Percentiles rank a stretch among this genome's conserved stretches.
phyloP scores from a whole-genome alignment of 2,113 vertebrate species.

The Festucalex cinctus region DNA sequence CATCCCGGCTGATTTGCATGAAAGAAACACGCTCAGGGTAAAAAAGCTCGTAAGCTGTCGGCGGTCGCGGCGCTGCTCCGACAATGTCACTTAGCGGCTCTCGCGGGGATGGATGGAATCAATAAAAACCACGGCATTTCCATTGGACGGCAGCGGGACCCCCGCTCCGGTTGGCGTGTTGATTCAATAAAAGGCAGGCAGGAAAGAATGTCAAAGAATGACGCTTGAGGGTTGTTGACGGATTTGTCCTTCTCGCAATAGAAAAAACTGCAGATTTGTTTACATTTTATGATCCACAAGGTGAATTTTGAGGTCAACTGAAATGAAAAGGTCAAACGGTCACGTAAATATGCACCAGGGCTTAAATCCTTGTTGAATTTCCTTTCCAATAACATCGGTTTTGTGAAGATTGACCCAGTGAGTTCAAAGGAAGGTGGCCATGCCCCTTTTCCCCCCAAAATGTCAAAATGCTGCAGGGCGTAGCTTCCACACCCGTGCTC shows the following conservation, averaged over 20 bases:
- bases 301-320: too few relatives aligned
- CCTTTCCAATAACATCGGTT: too few relatives aligned
- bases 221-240: not conserved
- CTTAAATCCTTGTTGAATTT: too few relatives aligned
- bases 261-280: not conserved
- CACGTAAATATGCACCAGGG: too few relatives aligned
- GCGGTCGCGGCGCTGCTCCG: constrained; percentile 13
- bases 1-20: constrained; percentile 44
- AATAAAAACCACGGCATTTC: constrained; percentile 39
- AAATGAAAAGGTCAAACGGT: too few relatives aligned
- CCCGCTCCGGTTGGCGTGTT: constrained; percentile 24
- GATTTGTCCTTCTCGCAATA: not conserved
- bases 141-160: constrained; percentile 32
- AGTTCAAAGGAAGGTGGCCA: too few relatives aligned
- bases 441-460: too few relatives aligned
- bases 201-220: constrained; percentile 3
- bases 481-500: too few relatives aligned
- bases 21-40: constrained; percentile 27
- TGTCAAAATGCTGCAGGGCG: too few relatives aligned
- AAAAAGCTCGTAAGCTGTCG: not conserved
- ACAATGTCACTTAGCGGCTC: constrained; percentile 40
- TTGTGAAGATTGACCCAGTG: too few relatives aligned
- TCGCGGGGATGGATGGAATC: constrained; percentile 43
- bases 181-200: constrained; percentile 42
- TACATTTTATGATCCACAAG: not conserved